Evolutionary conservation across 2,888 invertebrate species (phyloP).

Genomic region (Pseudococcus jackbeardsleyi): DNA sequence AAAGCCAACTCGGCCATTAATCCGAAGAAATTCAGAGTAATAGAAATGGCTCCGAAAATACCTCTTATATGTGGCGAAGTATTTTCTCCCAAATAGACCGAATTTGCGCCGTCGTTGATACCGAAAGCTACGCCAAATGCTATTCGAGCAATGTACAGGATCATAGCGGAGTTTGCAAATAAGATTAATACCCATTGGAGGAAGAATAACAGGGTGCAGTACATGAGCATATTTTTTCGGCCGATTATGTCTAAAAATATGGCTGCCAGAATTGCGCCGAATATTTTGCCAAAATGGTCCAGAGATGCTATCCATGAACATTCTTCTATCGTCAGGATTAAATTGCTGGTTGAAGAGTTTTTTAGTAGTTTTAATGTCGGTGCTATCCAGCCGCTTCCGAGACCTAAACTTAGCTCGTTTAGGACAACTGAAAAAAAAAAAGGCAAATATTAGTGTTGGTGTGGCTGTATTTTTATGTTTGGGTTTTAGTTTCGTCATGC

Average conservation of each 20-base stretch:
- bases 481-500: not conserved
- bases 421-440: not conserved
- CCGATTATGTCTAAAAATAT: conserved; percentile 5
- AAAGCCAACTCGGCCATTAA: not conserved
- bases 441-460: not conserved
- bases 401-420: conserved; percentile 28
- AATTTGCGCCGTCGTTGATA: conserved; percentile 37
- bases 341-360: not conserved
- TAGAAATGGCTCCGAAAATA: not conserved
- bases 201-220: not conserved
- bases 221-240: not conserved
- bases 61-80: conserved; percentile 27
- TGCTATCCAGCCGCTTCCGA: conserved; percentile 30
- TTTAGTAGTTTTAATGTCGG: not conserved
- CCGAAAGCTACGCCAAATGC: conserved; percentile 19
- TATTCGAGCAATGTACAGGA: conserved; percentile 1
- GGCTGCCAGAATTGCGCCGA: conserved; percentile 31
- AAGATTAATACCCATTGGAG: not conserved
- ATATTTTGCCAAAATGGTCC: conserved; percentile 29
- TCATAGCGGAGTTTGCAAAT: not conserved
- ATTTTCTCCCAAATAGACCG: conserved; percentile 30
- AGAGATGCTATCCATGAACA: conserved; percentile 29
- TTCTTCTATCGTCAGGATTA: not conserved
- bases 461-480: not conserved
- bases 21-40: conserved; percentile 32